Evolutionary conservation across 2,797 vertebrate species (phyloP).

Genomic region (Sparidentex hasta): DNA sequence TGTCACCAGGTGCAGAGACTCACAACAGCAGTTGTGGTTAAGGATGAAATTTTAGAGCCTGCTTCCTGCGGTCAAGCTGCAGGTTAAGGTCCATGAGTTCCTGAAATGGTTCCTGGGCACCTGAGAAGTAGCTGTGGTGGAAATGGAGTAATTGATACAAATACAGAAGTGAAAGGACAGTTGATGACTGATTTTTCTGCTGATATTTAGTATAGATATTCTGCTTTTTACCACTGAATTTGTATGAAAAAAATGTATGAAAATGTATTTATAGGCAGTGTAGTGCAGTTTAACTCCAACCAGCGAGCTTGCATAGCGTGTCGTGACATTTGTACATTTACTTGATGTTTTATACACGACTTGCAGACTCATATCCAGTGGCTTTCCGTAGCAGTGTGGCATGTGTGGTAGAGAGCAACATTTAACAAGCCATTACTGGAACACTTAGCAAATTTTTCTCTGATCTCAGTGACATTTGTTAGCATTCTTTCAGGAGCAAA

Average conservation of each 20-base stretch:
- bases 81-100: not conserved
- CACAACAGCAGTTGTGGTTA: not conserved
- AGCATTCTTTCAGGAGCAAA: conserved; percentile 22
- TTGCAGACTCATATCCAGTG: not conserved
- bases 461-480: conserved; percentile 27
- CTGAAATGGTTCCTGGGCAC: not conserved
- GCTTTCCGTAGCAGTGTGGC: not conserved
- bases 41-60: not conserved
- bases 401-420: not conserved
- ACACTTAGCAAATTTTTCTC: not conserved
- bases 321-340: not conserved
- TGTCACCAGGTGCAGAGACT: not conserved
- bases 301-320: not conserved
- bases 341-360: not conserved
- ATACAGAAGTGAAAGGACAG: not conserved
- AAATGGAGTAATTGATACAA: not conserved
- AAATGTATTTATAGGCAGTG: too few species aligned
- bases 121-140: not conserved
- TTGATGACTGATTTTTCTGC: not conserved
- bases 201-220: not conserved
- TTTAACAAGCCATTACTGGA: conserved; percentile 20
- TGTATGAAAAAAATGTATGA: too few species aligned
- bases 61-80: not conserved
- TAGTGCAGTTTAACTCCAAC: not conserved
- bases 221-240: not conserved